Evolutionary conservation across 1,140 invertebrate species (phyloP).

Genomic region (Cotesia glomerata): DNA sequence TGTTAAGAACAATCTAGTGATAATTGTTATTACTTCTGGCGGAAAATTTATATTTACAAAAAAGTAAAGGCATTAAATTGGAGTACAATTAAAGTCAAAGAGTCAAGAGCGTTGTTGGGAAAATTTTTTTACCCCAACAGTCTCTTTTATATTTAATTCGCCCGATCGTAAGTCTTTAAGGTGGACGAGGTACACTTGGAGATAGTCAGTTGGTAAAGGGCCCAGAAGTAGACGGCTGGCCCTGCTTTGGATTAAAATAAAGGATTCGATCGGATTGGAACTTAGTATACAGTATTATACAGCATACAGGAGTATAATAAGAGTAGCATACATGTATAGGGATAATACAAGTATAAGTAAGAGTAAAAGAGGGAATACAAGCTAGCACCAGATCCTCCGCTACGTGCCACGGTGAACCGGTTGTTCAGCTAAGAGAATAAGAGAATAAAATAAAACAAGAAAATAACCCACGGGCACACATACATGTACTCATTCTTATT

Average conservation of each 20-base stretch:
- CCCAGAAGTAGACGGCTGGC: conserved; percentile 33
- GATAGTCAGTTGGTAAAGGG: conserved; percentile 23
- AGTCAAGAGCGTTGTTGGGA: too few relatives aligned
- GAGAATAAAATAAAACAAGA: conserved; percentile 10
- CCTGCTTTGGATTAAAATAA: conserved; percentile 55
- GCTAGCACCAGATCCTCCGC: neutral
- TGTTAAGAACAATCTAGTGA: too few relatives aligned
- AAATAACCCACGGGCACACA: conserved; percentile 32
- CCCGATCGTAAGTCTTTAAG: too few relatives aligned
- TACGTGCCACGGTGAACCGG: conserved; percentile 29
- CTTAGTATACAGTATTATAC: too few relatives aligned
- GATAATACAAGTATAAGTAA: neutral
- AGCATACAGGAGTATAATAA: conserved; percentile 26
- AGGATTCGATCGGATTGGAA: conserved; percentile 18
- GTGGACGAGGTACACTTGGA: too few relatives aligned
- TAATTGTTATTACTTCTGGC: too few relatives aligned
- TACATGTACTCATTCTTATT: conserved; percentile 26
- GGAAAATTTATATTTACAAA: too few relatives aligned
- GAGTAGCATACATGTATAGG: conserved; percentile 22
- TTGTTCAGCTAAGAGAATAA: conserved; percentile 17
- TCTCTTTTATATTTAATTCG: too few relatives aligned
- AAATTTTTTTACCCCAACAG: too few relatives aligned
- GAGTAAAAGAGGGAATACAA: neutral
- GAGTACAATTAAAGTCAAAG: too few relatives aligned
- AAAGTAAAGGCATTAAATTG: too few relatives aligned